These are phyloP conservation scores for Muscicapa comitata DNA, from an alignment of 2,797 vertebrate genomes.

Conservation along the genomic window DNA sequence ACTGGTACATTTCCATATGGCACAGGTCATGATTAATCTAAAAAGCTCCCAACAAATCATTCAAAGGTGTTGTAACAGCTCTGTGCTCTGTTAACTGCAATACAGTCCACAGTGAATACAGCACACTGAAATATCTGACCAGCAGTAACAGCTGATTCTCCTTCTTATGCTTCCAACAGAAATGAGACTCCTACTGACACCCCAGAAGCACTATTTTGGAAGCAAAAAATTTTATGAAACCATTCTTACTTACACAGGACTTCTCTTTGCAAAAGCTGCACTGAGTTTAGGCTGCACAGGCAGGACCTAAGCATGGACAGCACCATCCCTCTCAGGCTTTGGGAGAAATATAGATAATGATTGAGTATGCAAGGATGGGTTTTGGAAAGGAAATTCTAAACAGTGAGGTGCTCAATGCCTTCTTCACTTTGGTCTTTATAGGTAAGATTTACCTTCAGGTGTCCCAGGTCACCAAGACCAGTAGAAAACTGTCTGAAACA, in stretches of 20 bases:
- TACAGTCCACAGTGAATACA: not conserved
- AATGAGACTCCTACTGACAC: not conserved
- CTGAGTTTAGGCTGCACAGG: not conserved
- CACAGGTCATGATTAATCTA: not conserved
- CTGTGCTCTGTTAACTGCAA: not conserved
- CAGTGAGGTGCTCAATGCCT: not conserved
- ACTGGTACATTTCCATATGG: not conserved
- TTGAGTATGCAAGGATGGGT: fast-evolving
- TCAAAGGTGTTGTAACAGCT: not conserved
- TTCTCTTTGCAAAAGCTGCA: not conserved
- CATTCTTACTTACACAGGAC: not conserved
- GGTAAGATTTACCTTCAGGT: not conserved
- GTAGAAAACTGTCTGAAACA: not conserved
- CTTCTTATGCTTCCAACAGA: not conserved
- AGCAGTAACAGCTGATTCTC: not conserved
- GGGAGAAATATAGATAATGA: not conserved
- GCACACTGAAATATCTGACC: not conserved
- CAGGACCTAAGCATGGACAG: not conserved
- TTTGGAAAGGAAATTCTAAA: not conserved
- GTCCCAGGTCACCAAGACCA: not conserved
- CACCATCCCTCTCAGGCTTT: not conserved
- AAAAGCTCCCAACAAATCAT: not conserved
- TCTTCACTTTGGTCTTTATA: not conserved
- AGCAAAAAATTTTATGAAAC: not conserved
- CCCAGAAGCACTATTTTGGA: not conserved